Conservation (phyloP, 2,888 invertebrate species). For the Hyalella azteca region DNA sequence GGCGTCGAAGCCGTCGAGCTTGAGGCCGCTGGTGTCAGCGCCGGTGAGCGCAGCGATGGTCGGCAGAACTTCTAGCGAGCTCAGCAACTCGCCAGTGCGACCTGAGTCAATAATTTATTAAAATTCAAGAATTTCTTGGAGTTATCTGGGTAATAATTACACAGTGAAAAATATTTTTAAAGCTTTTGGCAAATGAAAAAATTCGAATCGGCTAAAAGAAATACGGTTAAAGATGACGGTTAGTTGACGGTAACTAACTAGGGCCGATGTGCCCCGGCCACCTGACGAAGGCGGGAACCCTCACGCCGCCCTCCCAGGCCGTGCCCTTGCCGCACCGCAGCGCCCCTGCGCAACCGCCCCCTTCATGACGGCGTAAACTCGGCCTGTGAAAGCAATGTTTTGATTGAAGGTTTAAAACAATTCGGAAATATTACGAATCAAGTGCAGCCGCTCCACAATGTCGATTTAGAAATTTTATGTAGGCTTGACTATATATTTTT, state of each 20-base stretch:
- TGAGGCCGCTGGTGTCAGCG: conserved; percentile 46
- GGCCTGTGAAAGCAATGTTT: conserved; percentile 42
- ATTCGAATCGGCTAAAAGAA: too few species aligned
- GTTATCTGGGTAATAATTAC: too few species aligned
- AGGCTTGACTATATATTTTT: too few species aligned
- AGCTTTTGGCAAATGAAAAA: too few species aligned
- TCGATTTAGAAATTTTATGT: too few species aligned
- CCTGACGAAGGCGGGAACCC: conserved; percentile 60
- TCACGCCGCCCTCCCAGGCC: conserved; percentile 60
- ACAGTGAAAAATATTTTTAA: too few species aligned
- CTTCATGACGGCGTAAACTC: conserved; percentile 56
- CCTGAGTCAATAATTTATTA: background rate
- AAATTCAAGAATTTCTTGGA: background rate
- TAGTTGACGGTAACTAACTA: conserved; percentile 19
- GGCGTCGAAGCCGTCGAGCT: conserved; percentile 59
- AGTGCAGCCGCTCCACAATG: too few species aligned
- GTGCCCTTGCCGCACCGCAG: conserved; percentile 60
- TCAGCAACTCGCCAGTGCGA: conserved; percentile 47
- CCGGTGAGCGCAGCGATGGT: conserved; percentile 58
- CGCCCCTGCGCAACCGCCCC: conserved; percentile 58
- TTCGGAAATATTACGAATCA: too few species aligned
- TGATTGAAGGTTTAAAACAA: too few species aligned
- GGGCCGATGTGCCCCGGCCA: conserved; percentile 58
- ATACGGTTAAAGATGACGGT: too few species aligned
- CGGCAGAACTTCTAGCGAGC: conserved; percentile 59